Conservation (phyloP, 2,888 invertebrate species). For the Schizaphis graminum region DNA sequence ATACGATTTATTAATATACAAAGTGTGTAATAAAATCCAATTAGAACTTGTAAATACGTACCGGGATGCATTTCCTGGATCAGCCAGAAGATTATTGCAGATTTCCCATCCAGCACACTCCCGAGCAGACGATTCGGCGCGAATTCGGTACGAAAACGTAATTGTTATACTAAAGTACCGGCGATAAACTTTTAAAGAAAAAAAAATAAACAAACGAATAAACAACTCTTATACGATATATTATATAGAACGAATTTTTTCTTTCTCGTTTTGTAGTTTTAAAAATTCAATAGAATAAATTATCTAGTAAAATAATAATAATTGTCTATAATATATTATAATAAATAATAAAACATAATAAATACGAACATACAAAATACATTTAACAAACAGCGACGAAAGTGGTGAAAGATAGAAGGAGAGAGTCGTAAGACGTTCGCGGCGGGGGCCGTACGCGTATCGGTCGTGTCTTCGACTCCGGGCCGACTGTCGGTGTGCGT, state of each 20-base stretch:
- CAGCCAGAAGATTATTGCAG: constrained; percentile 15
- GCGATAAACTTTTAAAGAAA: background rate
- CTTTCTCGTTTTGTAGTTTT: background rate
- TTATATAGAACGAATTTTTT: background rate
- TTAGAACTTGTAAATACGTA: constrained; percentile 50
- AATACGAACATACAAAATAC: background rate
- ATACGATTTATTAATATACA: background rate
- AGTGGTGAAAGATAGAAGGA: constrained; percentile 10
- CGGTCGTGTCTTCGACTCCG: constrained; percentile 55
- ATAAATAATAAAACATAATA: background rate
- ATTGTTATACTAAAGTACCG: background rate
- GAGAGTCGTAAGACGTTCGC: constrained; percentile 12
- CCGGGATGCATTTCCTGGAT: constrained; percentile 63
- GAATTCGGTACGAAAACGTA: background rate
- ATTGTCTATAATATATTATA: background rate
- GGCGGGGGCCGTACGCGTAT: constrained; percentile 35
- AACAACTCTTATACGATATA: background rate
- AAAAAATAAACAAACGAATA: constrained; percentile 15
- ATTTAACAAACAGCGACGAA: background rate
- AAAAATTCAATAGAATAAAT: background rate
- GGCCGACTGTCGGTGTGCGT: constrained; percentile 46
- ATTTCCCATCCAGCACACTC: constrained; percentile 10
- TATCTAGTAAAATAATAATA: background rate
- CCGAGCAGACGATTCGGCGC: background rate
- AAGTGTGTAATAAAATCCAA: constrained; percentile 7